Conservation (phyloP, 2,888 invertebrate species). For the Eremobia ochroleuca region DNA sequence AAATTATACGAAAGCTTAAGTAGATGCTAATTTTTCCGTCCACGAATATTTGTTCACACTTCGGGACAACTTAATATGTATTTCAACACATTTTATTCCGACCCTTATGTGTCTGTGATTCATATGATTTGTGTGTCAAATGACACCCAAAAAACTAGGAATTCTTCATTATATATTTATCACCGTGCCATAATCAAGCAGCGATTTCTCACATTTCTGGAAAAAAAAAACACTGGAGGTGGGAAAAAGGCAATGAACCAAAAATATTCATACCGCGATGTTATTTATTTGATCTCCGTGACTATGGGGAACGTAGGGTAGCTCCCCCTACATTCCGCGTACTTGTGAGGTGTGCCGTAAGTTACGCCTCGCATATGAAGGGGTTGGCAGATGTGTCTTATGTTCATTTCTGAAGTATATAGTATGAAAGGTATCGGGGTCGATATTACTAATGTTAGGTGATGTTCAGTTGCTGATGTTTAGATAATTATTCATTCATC, state of each 20-base stretch:
- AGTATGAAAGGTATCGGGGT: not conserved
- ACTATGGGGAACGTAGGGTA: slow-evolving; percentile 20
- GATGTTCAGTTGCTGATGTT: not conserved
- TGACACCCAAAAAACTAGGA: not conserved
- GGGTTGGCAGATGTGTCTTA: slow-evolving; percentile 7
- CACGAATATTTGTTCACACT: not conserved
- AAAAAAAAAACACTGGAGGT: slow-evolving; percentile 36
- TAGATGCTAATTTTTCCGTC: not conserved
- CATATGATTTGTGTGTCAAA: slow-evolving; percentile 27
- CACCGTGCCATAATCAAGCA: not conserved
- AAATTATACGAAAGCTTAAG: not conserved
- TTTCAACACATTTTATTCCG: slow-evolving; percentile 24
- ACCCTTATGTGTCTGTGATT: slow-evolving; percentile 9
- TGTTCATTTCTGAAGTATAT: slow-evolving; percentile 16
- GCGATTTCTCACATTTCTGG: not conserved
- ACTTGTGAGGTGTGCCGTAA: slow-evolving; percentile 19
- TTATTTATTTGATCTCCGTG: slow-evolving; percentile 65
- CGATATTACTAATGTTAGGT: not conserved
- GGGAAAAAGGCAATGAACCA: slow-evolving; percentile 21
- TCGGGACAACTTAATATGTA: slow-evolving; percentile 18
- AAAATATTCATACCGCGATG: slow-evolving; percentile 51
- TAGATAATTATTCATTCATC: not conserved
- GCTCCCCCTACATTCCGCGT: not conserved
- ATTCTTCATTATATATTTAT: not conserved
- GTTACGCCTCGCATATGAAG: not conserved